Base-by-base conservation (phyloP, 2,888 invertebrate species). In the Andrena flavipes region DNA sequence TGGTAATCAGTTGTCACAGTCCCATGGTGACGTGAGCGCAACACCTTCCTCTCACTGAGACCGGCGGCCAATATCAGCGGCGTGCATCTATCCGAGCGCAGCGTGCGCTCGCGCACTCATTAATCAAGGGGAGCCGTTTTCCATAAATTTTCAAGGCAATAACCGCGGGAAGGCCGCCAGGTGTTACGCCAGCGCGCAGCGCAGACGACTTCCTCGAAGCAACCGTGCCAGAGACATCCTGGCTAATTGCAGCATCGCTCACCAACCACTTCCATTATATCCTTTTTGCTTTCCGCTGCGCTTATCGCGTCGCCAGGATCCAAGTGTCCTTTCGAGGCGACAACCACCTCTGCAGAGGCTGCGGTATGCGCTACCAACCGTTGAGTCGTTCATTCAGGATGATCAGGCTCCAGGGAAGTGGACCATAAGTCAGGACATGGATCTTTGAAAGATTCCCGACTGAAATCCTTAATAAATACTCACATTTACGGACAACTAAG, bases 231-330 rank as follows among this genome's bases (percentile, higher is more conserved):
- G 80, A 78, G 84, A 87, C 78, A 85, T 87, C 84, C 54, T 63
- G 69, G 89, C 88, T 90, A 90, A 90, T 90, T 90, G 86, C 88
- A 74, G 84, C 88, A 88, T 88, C 88, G 83, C 84, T 88, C 88
- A 86, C 82, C 82, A 79, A 82, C 78, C 84, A 84, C 82, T 87
- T 82, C 85, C 74, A 76, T 79, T 80, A 78, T 87, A 75, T 80
- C 80, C 82, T 82, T 87, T 84, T 84, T 82, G 75, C 84, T 60
- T 80, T 68, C 33, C 70, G 51, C 62, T 67, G 42, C 63, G 74
- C 67, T 84, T 80, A 76, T 83, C 83, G 80, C 76, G 65, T 51
- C 60, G 23, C 72, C 63, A 51, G 54, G 70, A 71, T 80, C 74
- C 78, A 29, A 48, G 33, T 59, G 63, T 72, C 75, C 76, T 80